phyloP scores from a whole-genome alignment of 2,888 invertebrate genomes.

The Odontomyia ornata region DNA sequence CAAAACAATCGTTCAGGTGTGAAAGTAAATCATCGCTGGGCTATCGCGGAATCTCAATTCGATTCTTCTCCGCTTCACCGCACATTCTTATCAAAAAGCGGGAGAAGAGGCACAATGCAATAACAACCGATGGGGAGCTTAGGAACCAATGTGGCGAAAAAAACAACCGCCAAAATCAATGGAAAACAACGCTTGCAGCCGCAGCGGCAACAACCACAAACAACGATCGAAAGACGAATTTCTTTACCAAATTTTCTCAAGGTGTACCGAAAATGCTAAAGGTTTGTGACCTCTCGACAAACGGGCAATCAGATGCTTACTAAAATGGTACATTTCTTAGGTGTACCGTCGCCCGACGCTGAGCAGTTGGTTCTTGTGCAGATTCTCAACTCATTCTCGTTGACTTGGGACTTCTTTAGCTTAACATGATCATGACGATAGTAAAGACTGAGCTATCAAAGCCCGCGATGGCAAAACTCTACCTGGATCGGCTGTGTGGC shows the following conservation, averaged over 20 bases:
- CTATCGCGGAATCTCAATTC: conserved; percentile 2
- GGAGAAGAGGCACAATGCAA: conserved; percentile 10
- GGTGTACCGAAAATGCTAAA: conserved; percentile 44
- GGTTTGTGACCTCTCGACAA: conserved; percentile 62
- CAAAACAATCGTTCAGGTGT: conserved; percentile 8
- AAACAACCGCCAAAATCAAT: conserved; percentile 31
- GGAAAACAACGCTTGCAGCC: conserved; percentile 5
- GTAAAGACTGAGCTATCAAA: conserved; percentile 25
- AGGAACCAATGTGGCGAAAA: conserved; percentile 29
- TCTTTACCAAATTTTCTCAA: conserved; percentile 27
- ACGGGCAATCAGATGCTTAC: conserved; percentile 64
- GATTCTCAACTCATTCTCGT: conserved; percentile 41
- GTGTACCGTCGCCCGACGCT: conserved; percentile 47
- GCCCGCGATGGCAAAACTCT: conserved; percentile 20
- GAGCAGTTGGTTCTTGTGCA: conserved; percentile 46
- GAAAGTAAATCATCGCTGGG: conserved; percentile 17
- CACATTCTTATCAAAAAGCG: conserved; percentile 19
- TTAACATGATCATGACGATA: conserved; percentile 24
- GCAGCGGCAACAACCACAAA: conserved; percentile 23
- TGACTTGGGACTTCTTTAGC: conserved; percentile 38
- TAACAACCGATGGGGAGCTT: conserved; percentile 11
- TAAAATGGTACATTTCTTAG: conserved; percentile 59
- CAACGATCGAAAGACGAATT: conserved; percentile 26
- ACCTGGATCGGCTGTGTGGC: neutral
- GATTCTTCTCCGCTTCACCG: neutral